phyloP scores from a whole-genome alignment of 2,113 vertebrate genomes.

The Gymnobelideus leadbeateri region DNA sequence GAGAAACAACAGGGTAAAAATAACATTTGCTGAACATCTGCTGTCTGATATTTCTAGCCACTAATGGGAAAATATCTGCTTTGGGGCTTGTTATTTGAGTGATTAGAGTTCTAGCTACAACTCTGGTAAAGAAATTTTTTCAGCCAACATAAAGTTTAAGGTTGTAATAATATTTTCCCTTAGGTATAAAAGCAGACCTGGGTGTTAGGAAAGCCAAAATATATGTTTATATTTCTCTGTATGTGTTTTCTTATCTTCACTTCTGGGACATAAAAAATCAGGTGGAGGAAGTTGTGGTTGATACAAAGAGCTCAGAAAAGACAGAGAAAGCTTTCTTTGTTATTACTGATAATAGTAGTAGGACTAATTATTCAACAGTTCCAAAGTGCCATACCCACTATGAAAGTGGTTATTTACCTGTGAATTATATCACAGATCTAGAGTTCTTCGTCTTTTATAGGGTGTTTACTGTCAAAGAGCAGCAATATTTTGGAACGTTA shows the following conservation, averaged over 20 bases:
- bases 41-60: slow-evolving; percentile 23
- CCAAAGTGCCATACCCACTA: not conserved
- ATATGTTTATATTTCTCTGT: not conserved
- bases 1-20: slow-evolving; percentile 1
- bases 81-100: not conserved
- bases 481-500: not conserved
- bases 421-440: not conserved
- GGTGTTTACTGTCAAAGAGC: not conserved
- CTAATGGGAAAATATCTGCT: not conserved
- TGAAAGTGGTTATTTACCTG: not conserved
- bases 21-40: not conserved
- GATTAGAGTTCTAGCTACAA: slow-evolving; percentile 10
- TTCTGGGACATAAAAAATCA: slow-evolving; percentile 21
- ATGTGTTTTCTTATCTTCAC: not conserved
- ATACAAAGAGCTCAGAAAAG: slow-evolving; percentile 3
- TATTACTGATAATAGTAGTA: not conserved
- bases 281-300: not conserved
- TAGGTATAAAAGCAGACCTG: not conserved
- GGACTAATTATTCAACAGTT: slow-evolving; percentile 16
- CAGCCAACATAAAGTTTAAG: not conserved
- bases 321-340: slow-evolving; percentile 26
- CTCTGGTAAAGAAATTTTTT: slow-evolving; percentile 19
- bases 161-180: not conserved
- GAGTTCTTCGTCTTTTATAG: not conserved
- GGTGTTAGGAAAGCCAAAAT: slow-evolving; percentile 7